Evolutionary conservation across 2,797 vertebrate species (phyloP).

Genomic region (Coracias cyanogaster): DNA sequence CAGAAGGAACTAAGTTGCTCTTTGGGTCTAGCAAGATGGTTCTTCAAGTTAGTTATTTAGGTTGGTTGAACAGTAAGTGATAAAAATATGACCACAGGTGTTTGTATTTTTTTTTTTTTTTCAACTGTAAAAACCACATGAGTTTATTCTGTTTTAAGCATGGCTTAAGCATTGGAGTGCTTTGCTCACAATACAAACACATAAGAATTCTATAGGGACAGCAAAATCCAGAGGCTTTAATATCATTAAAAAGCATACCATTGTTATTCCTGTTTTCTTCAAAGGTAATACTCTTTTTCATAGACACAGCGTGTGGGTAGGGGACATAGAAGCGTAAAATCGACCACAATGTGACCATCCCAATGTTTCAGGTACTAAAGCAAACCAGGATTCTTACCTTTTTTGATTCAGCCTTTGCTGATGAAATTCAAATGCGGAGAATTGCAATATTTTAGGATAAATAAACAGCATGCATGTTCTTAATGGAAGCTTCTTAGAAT

Average conservation of each 20-base stretch:
- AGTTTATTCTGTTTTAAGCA: not conserved
- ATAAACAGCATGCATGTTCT: not conserved
- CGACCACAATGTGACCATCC: not conserved
- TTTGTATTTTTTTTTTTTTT: not conserved
- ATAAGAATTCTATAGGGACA: not conserved
- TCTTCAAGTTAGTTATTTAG: not conserved
- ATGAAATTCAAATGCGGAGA: not conserved
- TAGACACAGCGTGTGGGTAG: not conserved
- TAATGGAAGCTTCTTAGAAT: not conserved
- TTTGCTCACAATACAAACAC: not conserved
- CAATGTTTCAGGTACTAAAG: not conserved
- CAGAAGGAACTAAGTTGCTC: not conserved
- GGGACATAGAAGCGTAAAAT: not conserved
- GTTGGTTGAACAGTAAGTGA: not conserved
- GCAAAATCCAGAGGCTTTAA: not conserved
- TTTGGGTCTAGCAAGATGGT: not conserved
- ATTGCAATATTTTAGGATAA: not conserved
- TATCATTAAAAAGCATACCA: not conserved
- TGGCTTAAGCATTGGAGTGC: not conserved
- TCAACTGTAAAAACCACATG: not conserved
- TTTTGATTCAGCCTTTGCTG: not conserved
- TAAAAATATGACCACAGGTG: not conserved
- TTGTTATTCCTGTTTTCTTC: not conserved
- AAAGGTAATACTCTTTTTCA: not conserved
- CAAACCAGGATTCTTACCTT: not conserved